Percentiles rank a stretch among this genome's conserved stretches.
phyloP scores from a whole-genome alignment of 2,113 vertebrate genomes.

The Brachyistius frenatus region DNA sequence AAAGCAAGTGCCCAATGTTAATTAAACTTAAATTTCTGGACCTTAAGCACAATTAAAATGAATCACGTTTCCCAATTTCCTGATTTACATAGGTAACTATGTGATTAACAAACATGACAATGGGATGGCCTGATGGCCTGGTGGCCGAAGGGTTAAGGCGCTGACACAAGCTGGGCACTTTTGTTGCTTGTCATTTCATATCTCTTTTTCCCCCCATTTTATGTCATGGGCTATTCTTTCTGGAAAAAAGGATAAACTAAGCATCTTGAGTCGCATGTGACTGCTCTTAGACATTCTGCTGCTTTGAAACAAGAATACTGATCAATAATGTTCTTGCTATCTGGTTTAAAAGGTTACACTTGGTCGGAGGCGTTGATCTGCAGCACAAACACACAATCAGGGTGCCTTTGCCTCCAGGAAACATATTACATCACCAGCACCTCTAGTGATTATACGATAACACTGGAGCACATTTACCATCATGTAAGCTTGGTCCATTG shows the following conservation, averaged over 20 bases:
- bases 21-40: too few relatives aligned
- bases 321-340: constrained; percentile 9
- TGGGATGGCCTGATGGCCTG: too few relatives aligned
- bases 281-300: not conserved
- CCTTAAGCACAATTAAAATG: too few relatives aligned
- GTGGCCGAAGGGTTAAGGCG: not conserved
- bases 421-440: constrained; percentile 43
- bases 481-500: constrained; percentile 37
- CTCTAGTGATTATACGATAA: constrained; percentile 60
- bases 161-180: not conserved
- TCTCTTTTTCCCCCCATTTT: not conserved
- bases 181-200: not conserved
- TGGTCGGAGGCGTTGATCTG: constrained; percentile 28
- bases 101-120: too few relatives aligned
- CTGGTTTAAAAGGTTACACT: constrained; percentile 43
- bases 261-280: not conserved
- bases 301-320: too few relatives aligned
- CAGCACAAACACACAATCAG: constrained; percentile 41
- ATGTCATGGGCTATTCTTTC: not conserved
- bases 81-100: too few relatives aligned
- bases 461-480: constrained; percentile 39
- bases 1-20: too few relatives aligned
- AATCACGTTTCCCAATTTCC: too few relatives aligned
- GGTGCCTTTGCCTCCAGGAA: constrained; percentile 30
- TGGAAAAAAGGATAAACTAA: not conserved